Base-by-base conservation (phyloP, 35 echinoderm and acorn worm genomes). In the Ophioderma brevispina region DNA sequence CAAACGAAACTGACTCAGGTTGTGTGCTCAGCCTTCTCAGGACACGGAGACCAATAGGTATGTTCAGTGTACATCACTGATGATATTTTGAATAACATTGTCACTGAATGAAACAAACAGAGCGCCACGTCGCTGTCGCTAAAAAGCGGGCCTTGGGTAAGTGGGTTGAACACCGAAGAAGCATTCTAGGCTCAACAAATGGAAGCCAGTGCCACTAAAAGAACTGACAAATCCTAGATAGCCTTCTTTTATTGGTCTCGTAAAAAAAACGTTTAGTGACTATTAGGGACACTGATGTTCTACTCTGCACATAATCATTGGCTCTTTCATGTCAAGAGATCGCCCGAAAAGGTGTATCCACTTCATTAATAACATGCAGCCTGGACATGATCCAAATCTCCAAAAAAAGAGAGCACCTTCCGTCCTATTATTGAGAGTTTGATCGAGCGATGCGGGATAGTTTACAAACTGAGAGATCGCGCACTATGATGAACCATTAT, bases 51-150 rank as follows among this genome's bases (percentile, higher is more conserved):
- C n/a, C n/a, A n/a, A n/a, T n/a, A n/a, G n/a, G n/a, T 90, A 37
- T 40, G 82, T 56, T 39, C 13, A 81, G 34, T 82, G 3, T 90
- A 90, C 50, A 35, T 90, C 31, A 90, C 77, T 1, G 78, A 90
- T 52, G 10, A 63, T 15, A 40, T 90, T n/a, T n/a, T n/a, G n/a
- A n/a, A n/a, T n/a, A n/a, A n/a, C n/a, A n/a, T n/a, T n/a, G n/a
- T n/a, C n/a, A 30, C n/a, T n/a, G n/a, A n/a, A n/a, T n/a, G n/a
- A n/a, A n/a, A n/a, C n/a, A n/a, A n/a, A n/a, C n/a, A n/a, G n/a
- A n/a, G n/a, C 82, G 88, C 88, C 32, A 19, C 56, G 37, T n/a
- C 88, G 82, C 32, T 50, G 52, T 82, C 82, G 25, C 82, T 5
- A 32, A 78, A 81, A 82, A 90, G 37, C 76, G 36, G 33, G n/a